phyloP scores from a whole-genome alignment of 2,888 invertebrate genomes.

The Drosophila kanekoi region DNA sequence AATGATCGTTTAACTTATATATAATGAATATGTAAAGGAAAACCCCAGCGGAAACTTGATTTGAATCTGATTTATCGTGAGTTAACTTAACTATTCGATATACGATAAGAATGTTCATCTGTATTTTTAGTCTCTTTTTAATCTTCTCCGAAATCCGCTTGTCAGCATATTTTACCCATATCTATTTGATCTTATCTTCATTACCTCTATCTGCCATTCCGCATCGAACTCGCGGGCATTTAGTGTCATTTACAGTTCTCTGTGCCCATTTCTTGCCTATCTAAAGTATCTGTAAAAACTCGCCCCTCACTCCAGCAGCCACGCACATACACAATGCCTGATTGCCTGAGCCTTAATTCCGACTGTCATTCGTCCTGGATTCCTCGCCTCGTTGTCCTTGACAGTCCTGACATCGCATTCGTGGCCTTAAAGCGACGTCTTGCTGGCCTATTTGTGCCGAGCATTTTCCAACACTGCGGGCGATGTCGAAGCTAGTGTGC shows the following conservation, averaged over 20 bases:
- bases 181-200: slow-evolving; percentile 27
- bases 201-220: slow-evolving; percentile 23
- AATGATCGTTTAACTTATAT: neutral
- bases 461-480: slow-evolving; percentile 48
- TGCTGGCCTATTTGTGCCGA: slow-evolving; percentile 52
- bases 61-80: too few relatives aligned
- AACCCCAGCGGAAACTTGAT: too few relatives aligned
- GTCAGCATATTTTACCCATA: slow-evolving; percentile 20
- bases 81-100: too few relatives aligned
- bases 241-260: slow-evolving; percentile 44
- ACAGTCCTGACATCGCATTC: slow-evolving; percentile 49
- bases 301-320: slow-evolving; percentile 9
- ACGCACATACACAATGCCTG: slow-evolving; percentile 20
- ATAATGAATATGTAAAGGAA: neutral
- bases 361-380: slow-evolving; percentile 47
- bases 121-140: neutral
- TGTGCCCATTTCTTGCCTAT: neutral
- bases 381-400: slow-evolving; percentile 27
- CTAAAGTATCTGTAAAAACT: neutral
- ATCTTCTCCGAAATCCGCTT: neutral
- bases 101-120: too few relatives aligned
- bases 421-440: slow-evolving; percentile 45
- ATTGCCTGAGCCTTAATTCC: slow-evolving; percentile 53
- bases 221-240: slow-evolving; percentile 37
- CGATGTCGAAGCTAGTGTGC: slow-evolving; percentile 53